Conservation (phyloP, 2,113 vertebrate species). For the Sterna hirundo region DNA sequence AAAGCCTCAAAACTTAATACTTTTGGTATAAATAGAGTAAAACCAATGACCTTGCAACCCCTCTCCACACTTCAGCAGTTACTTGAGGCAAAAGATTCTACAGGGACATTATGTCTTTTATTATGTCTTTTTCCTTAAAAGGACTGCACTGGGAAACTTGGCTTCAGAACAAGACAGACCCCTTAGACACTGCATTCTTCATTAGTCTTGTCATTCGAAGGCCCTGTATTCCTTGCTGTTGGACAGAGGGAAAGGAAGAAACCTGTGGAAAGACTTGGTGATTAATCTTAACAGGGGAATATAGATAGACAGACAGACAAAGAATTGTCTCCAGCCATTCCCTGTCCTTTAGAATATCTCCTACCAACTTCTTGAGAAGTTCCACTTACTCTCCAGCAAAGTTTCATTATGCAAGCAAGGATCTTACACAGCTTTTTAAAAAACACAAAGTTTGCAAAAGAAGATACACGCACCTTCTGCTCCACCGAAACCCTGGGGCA, state of each 20-base stretch:
- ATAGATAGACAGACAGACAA: too few relatives aligned
- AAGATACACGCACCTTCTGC: not conserved
- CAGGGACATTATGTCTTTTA: not conserved
- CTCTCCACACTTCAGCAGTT: not conserved
- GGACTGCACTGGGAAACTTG: not conserved
- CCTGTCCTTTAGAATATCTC: not conserved
- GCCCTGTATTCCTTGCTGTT: not conserved
- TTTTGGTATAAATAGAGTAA: not conserved
- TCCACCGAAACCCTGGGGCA: not conserved
- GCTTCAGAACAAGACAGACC: conserved; percentile 30
- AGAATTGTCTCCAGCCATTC: not conserved
- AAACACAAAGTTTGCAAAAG: not conserved
- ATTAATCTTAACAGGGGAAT: not conserved
- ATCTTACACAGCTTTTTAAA: not conserved
- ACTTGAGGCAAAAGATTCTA: not conserved
- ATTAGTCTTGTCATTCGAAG: not conserved
- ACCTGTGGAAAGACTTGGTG: not conserved
- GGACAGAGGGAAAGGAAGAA: not conserved
- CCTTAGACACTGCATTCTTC: not conserved
- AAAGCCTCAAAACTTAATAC: not conserved
- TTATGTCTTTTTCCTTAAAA: conserved; percentile 11
- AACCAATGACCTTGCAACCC: not conserved
- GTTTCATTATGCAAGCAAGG: not conserved
- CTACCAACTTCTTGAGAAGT: not conserved
- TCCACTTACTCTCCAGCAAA: not conserved